These are phyloP conservation scores for Tragelaphus scriptus DNA, from an alignment of 2,113 vertebrate species.

Conservation along the genomic window DNA sequence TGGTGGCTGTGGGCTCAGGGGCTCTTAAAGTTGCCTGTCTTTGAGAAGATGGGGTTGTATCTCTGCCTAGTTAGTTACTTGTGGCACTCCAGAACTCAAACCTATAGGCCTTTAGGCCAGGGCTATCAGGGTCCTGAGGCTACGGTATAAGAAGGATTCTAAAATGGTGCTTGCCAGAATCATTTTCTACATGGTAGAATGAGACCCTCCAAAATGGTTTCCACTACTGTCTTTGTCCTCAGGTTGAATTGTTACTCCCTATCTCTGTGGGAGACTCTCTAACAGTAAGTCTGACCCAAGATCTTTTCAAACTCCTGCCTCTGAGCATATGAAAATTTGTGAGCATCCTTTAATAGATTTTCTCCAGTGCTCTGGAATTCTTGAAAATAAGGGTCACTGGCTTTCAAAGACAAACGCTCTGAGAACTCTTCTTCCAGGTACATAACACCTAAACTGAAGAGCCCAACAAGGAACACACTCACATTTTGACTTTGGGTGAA, in stretches of 20 bases:
- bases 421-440: background rate
- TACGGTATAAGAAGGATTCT: background rate
- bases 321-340: background rate
- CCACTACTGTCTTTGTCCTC: background rate
- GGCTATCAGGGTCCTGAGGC: background rate
- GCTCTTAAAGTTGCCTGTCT: background rate
- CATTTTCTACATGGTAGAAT: background rate
- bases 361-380: background rate
- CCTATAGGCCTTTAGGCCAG: background rate
- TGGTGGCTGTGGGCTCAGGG: background rate
- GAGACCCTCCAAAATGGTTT: background rate
- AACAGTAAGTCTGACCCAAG: background rate
- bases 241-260: background rate
- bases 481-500: background rate
- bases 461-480: background rate
- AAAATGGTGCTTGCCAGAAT: background rate
- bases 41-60: background rate
- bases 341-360: background rate
- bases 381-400: background rate
- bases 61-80: background rate
- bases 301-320: background rate
- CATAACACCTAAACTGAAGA: background rate
- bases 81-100: background rate
- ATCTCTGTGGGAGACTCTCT: background rate
- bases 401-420: background rate